Evolutionary conservation across 2,888 invertebrate genomes (phyloP), one percentile per base, ranked within the genome.

Genomic region (Drosophila ustulata): DNA sequence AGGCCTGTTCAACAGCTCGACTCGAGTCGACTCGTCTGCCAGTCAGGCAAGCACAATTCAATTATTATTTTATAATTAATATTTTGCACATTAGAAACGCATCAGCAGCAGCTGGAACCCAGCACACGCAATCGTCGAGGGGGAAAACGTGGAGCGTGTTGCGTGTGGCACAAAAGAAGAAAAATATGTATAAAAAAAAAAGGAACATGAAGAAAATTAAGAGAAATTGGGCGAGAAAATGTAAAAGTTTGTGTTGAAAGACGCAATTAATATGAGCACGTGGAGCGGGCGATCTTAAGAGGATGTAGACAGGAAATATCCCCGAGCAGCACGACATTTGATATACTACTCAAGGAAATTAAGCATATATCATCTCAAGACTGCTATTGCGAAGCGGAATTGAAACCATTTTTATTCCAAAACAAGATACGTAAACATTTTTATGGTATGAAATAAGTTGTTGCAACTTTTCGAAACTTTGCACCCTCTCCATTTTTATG

Each of bases 31-130:
- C 30, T 30, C 30, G 30, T 6, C 30, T 6, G 34, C 4, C 56
- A 9, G 56, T 23, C 34, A n/a, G 26, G 23, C 51, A 56, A 56
- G 70, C 87, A 83, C 83, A 85, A 89, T 85, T 88, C 85, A 89
- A 85, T 85, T 85, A 89, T 87, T 88, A 85, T 87, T 88, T 85
- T 88, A 87, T 85, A 89, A 85, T 85, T 85, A 85, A 85, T 85
- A 85, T 85, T 85, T 89, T 81, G 85, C 85, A 78, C 85, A 85
- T 85, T 84, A 85, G 82, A 89, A 89, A 74, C 89, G 82, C 85
- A 85, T 89, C 89, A 85, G 65, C 68, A 80, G 80, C 88, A 83
- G 80, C 83, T 80, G 86, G 32, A 67, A 23, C 25, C 41, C 58
- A 51, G 65, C 74, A 50, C 82, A 83, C 82, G 82, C 82, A 66